These are phyloP conservation scores for Arvicanthis niloticus DNA, from an alignment of 2,113 vertebrate species.

Conservation along the genomic window DNA sequence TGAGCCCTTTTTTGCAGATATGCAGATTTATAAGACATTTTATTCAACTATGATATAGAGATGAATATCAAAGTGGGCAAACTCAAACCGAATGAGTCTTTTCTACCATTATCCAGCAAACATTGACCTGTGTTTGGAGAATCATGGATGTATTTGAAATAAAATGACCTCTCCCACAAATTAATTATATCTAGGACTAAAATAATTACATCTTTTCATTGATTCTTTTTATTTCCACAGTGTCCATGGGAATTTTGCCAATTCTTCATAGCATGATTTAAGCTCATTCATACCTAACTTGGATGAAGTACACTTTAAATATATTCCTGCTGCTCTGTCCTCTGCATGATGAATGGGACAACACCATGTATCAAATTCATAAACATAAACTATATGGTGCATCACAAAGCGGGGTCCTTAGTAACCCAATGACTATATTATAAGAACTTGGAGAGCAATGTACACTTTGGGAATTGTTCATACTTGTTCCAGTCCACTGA, in stretches of 20 bases:
- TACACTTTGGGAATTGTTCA: background rate
- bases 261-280: slow-evolving; percentile 57
- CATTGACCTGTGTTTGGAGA: slow-evolving; percentile 66
- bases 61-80: slow-evolving; percentile 56
- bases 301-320: slow-evolving; percentile 46
- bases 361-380: background rate
- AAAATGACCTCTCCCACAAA: slow-evolving; percentile 70
- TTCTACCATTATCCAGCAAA: slow-evolving; percentile 50
- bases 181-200: slow-evolving; percentile 62
- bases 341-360: background rate
- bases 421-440: background rate
- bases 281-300: slow-evolving; percentile 59
- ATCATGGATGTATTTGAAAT: slow-evolving; percentile 54
- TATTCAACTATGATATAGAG: slow-evolving; percentile 60
- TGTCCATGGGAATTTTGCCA: slow-evolving; percentile 41
- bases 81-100: slow-evolving; percentile 56
- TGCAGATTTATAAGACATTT: slow-evolving; percentile 62
- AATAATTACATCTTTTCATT: slow-evolving; percentile 61
- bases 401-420: background rate
- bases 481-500: background rate
- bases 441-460: slow-evolving; percentile 33
- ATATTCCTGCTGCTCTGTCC: slow-evolving; percentile 33
- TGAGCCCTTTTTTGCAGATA: slow-evolving; percentile 63
- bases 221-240: slow-evolving; percentile 44
- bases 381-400: background rate